Percentiles rank a stretch among this genome's conserved stretches.
Evolutionary conservation across 1,140 invertebrate species (phyloP).

Genomic region (Tetragnatha versicolor): DNA sequence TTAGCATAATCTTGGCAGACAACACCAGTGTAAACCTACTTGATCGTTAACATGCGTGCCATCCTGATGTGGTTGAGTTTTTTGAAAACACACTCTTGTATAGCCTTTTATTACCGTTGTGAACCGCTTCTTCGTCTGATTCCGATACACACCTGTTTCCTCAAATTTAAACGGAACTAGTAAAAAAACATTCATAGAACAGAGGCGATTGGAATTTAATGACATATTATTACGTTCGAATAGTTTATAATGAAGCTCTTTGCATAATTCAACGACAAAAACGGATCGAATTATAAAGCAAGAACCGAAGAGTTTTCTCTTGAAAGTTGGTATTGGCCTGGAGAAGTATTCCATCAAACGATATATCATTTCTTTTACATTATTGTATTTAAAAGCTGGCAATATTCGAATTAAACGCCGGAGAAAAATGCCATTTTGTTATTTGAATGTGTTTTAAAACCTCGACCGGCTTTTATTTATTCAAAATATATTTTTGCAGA

Average conservation of each 20-base stretch:
- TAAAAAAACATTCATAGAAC: constrained; percentile 12
- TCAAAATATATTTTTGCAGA: neutral
- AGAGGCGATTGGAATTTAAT: constrained; percentile 45
- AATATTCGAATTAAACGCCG: neutral
- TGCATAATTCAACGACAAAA: constrained; percentile 21
- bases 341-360: constrained; percentile 14
- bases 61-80: no score
- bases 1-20: no score
- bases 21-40: no score
- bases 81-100: no score
- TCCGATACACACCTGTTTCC: no score
- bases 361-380: constrained; percentile 12
- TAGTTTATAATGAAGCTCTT: neutral
- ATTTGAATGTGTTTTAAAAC: neutral
- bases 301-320: constrained; percentile 13
- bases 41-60: constrained; percentile 30
- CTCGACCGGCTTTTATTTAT: neutral
- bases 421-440: neutral
- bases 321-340: constrained; percentile 13
- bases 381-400: neutral
- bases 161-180: neutral
- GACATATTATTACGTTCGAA: constrained; percentile 16
- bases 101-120: no score
- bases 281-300: constrained; percentile 15
- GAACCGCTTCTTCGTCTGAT: no score